Base-by-base conservation (phyloP, 2,113 vertebrate genomes). In the Amia ocellicauda region DNA sequence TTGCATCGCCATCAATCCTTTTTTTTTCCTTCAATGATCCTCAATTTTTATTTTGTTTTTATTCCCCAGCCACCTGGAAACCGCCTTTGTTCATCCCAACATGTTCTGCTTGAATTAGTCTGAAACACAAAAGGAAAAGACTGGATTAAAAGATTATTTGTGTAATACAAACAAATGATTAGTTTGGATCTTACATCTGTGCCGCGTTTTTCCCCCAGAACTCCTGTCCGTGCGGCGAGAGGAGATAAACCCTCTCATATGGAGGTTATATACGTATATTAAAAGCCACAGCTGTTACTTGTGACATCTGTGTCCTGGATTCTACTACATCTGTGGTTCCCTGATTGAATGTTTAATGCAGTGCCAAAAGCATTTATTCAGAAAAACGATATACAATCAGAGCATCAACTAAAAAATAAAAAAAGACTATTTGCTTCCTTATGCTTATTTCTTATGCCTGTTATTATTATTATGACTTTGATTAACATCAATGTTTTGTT, bases 81-180 rank as follows among this genome's bases (percentile, higher is more conserved):
- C n/a, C n/a, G n/a, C n/a, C n/a, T n/a, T n/a, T n/a, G n/a, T n/a
- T n/a, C n/a, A n/a, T n/a, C n/a, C n/a, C n/a, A 23, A 55, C n/a
- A 55, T 27, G 4, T 22, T 20, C 4, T 23, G 52, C 20, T 55
- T 8, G 52, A 24, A 3, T 22, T 7, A 4, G 11, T 23, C 7
- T 54, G 52, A 54, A 54, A 9, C 52, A 54, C 19, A 54, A 28
- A 56, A 26, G 54, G 54, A 3, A 28, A 54, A 20, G 17, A n/a
- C 23, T 31, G 17, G 7, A 28, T 56, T 10, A 56, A 56, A 26
- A 3, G 7, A 56, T 56, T 56, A 3, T 56, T 27, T 31, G n/a
- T 31, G 17, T 56, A 56, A 56, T 56, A 2, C 8, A 56, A 56
- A 7, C 22, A 8, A 56, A n/a, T n/a, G n/a, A n/a, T 28, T 56